A percentile compares a stretch with the other conserved stretches of the same genome.
phyloP scores from a whole-genome alignment of 1,140 invertebrate genomes.

The Tetragnatha versicolor region DNA sequence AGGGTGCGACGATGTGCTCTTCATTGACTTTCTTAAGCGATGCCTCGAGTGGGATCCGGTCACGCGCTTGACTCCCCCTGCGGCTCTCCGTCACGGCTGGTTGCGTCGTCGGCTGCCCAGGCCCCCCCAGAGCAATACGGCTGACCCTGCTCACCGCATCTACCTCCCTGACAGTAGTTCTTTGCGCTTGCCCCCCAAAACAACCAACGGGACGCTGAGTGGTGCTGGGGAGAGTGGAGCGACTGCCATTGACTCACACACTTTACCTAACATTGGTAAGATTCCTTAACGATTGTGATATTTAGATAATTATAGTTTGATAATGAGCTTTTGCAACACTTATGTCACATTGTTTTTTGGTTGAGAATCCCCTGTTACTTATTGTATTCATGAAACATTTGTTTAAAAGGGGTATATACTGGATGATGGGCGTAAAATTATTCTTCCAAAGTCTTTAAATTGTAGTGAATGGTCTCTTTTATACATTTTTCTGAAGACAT shows the following conservation, averaged over 20 bases:
- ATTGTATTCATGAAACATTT: no score
- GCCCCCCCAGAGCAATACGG: conserved; percentile 54
- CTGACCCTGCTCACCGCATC: conserved; percentile 33
- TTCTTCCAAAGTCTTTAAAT: neutral
- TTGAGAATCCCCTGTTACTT: no score
- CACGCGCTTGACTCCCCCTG: conserved; percentile 86
- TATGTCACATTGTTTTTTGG: neutral
- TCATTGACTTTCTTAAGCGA: conserved; percentile 94
- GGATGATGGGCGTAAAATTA: neutral
- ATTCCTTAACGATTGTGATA: conserved; percentile 55
- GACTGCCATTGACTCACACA: conserved; percentile 13
- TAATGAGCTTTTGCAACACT: conserved; percentile 46
- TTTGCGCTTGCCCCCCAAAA: conserved; percentile 19
- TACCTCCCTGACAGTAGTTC: conserved; percentile 14
- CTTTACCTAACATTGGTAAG: conserved; percentile 48
- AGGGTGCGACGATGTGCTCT: conserved; percentile 93
- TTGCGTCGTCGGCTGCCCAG: conserved; percentile 72
- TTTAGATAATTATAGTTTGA: conserved; percentile 53
- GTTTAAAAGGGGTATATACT: neutral
- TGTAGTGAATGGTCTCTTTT: neutral
- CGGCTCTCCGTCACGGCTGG: conserved; percentile 94
- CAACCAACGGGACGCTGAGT: conserved; percentile 20
- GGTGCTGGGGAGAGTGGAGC: conserved; percentile 39
- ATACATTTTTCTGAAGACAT: neutral
- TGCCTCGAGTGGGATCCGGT: conserved; percentile 97